Conservation (phyloP, 2,797 vertebrate genomes). For the Pseudochirops corinnae region DNA sequence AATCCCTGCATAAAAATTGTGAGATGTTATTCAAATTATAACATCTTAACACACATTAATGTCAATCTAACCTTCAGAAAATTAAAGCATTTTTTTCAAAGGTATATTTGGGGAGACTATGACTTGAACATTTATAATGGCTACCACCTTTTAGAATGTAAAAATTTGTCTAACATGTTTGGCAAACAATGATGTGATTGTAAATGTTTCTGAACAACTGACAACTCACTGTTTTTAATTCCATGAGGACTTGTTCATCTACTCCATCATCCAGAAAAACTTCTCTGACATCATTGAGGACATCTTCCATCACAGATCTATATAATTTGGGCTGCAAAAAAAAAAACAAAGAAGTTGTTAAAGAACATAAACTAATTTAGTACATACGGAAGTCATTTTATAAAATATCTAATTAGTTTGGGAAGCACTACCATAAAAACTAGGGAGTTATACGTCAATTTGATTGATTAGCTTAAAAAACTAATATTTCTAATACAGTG, state of each 20-base stretch:
- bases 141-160: background rate
- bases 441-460: background rate
- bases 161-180: background rate
- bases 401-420: constrained; percentile 41
- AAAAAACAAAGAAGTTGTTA: constrained; percentile 61
- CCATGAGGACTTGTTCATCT: constrained; percentile 97
- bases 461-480: background rate
- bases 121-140: background rate
- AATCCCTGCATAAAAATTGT: constrained; percentile 33
- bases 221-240: constrained; percentile 95
- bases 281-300: constrained; percentile 98
- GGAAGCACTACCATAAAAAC: constrained; percentile 48
- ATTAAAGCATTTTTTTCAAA: background rate
- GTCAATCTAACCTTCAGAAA: constrained; percentile 26
- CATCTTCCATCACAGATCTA: constrained; percentile 97
- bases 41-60: constrained; percentile 45
- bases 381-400: constrained; percentile 39
- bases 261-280: constrained; percentile 99
- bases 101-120: background rate
- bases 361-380: constrained; percentile 40
- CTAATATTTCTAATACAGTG: background rate
- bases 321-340: constrained; percentile 95
- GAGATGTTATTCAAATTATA: background rate
- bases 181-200: background rate
- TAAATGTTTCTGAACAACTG: background rate